phyloP scores from a whole-genome alignment of 2,797 vertebrate genomes.

The Neoniphon sammara region DNA sequence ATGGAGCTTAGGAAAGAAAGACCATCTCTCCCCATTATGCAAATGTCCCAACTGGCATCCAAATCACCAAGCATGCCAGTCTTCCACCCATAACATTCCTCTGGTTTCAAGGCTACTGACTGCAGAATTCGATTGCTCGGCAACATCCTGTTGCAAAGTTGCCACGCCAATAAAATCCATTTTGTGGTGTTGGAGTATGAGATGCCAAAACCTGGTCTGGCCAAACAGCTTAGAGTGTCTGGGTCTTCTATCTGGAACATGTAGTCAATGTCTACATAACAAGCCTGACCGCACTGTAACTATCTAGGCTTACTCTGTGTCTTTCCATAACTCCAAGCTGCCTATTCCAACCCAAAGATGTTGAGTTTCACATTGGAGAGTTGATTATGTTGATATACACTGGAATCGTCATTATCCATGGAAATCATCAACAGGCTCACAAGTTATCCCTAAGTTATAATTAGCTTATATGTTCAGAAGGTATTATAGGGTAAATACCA shows the following conservation, averaged over 20 bases:
- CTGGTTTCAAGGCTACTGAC: constrained; percentile 41
- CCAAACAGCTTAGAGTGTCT: constrained; percentile 37
- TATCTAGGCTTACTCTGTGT: constrained; percentile 15
- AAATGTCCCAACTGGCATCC: constrained; percentile 38
- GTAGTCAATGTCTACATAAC: constrained; percentile 53
- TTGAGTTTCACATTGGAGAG: constrained; percentile 10
- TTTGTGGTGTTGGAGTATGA: constrained; percentile 40
- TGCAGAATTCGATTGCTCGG: constrained; percentile 33
- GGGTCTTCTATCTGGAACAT: constrained; percentile 46
- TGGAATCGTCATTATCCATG: constrained; percentile 1
- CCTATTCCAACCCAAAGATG: constrained; percentile 13
- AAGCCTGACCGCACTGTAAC: constrained; percentile 41
- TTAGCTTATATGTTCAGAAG: too few relatives aligned
- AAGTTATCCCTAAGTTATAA: too few relatives aligned
- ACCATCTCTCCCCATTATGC: constrained; percentile 23
- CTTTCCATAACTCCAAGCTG: neutral
- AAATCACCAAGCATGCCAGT: constrained; percentile 19
- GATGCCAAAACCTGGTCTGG: constrained; percentile 55
- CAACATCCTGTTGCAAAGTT: constrained; percentile 34
- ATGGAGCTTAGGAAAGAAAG: constrained; percentile 7
- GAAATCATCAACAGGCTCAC: constrained; percentile 5
- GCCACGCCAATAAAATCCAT: constrained; percentile 50
- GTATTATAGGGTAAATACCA: constrained; percentile 12
- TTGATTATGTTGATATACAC: neutral
- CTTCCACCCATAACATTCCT: constrained; percentile 29